These are phyloP conservation scores for Todiramphus chloris DNA, from an alignment of 2,113 vertebrate species.

Conservation along the genomic window DNA sequence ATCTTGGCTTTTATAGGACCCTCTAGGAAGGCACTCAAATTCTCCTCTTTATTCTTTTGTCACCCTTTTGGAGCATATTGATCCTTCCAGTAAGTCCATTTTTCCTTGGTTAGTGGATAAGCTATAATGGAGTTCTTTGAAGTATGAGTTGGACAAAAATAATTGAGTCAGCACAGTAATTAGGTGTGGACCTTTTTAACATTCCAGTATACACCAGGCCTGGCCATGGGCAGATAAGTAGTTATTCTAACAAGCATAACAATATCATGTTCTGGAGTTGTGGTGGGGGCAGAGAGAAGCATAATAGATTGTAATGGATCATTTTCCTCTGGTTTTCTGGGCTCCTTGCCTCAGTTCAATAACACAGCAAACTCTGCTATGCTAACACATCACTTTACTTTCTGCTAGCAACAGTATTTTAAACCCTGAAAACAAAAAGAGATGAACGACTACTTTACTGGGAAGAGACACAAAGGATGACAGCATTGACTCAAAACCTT, in stretches of 20 bases:
- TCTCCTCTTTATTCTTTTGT: not conserved
- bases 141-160: constrained; percentile 11
- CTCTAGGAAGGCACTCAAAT: not conserved
- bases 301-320: not conserved
- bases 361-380: constrained; percentile 10
- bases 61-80: not conserved
- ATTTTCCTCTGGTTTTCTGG: constrained; percentile 27
- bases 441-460: not conserved
- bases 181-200: not conserved
- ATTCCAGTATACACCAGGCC: not conserved
- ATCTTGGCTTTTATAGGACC: not conserved
- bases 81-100: not conserved
- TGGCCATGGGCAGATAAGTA: not conserved
- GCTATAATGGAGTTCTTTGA: not conserved
- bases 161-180: not conserved
- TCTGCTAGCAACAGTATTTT: not conserved
- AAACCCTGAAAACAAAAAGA: not conserved
- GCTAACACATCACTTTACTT: not conserved
- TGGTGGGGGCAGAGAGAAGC: not conserved
- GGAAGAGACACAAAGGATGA: not conserved
- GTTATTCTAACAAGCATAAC: not conserved
- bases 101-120: not conserved
- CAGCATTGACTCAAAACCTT: not conserved
- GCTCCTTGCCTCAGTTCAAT: constrained; percentile 46
- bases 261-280: constrained; percentile 21